phyloP scores from a whole-genome alignment of 2,797 vertebrate species.

The Etheostoma nigrum region DNA sequence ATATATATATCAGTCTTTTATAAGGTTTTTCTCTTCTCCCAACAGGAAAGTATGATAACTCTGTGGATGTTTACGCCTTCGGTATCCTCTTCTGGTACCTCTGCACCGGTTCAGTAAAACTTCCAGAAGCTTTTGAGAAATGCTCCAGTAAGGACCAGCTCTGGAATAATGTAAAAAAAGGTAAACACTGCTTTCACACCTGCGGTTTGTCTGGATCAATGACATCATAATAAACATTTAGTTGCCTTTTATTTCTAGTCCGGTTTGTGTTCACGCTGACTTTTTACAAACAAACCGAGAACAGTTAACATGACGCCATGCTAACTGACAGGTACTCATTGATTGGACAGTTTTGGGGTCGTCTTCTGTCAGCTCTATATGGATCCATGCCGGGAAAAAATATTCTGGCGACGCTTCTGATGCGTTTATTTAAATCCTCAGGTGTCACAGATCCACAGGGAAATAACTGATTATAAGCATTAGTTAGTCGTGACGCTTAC shows the following conservation, averaged over 20 bases:
- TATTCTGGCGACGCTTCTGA: not conserved
- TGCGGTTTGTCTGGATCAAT: not conserved
- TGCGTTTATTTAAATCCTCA: not conserved
- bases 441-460: not conserved
- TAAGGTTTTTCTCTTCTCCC: conserved; percentile 22
- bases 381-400: not conserved
- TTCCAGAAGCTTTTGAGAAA: conserved; percentile 98
- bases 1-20: not conserved
- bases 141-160: conserved; percentile 99
- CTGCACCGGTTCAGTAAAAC: conserved; percentile 95
- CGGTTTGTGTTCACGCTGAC: not conserved
- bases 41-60: conserved; percentile 98
- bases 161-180: conserved; percentile 98
- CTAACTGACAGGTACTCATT: not conserved
- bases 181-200: conserved; percentile 68
- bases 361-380: not conserved
- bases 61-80: conserved; percentile 97
- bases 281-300: not conserved
- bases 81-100: conserved; percentile 99
- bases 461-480: not conserved
- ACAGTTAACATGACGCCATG: not conserved
- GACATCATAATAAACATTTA: not conserved
- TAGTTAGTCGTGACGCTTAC: not conserved
- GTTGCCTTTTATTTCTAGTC: not conserved
- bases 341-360: not conserved